Evolutionary conservation across 2,888 invertebrate genomes (phyloP), one percentile per base, ranked within the genome.

Genomic region (Rugalucina vietnamica): DNA sequence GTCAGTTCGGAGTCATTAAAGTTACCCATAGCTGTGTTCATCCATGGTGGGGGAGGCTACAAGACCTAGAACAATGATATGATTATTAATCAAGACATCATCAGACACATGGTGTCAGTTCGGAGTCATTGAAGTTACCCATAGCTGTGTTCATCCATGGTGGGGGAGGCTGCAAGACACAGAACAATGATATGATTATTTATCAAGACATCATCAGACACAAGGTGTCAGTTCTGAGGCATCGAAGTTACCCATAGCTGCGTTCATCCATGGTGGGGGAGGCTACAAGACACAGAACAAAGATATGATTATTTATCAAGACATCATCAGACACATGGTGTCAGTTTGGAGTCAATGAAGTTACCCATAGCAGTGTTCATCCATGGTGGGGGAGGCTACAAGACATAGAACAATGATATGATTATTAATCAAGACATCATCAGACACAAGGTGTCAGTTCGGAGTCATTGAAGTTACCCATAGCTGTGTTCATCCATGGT

Each of bases 101-200:
- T n/a, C n/a, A n/a, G n/a, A 93, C 94, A 90, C 94, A 94, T 0
- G 94, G 94, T 18, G 94, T 94, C 76, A 91, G 86, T 79, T 93
- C 93, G 24, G 92, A 88, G 54, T 88, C 90, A 72, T 88, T 90
- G 60, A 82, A 87, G 54, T 89, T 90, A 54, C 87, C 88, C 8
- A 79, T 79, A 14, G 79, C 78, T 36, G 86, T 76, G 70, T 85
- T 87, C 79, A 89, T 82, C 91, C 90, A 89, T 24, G 85, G 79
- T 73, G 90, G 90, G n/a, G 87, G 88, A 24, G 90, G 87, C 88
- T 89, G 82, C 65, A n/a, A n/a, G n/a, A n/a, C n/a, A n/a, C n/a
- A n/a, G n/a, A n/a, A n/a, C n/a, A n/a, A n/a, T n/a, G n/a, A n/a
- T n/a, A n/a, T n/a, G n/a, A n/a, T n/a, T n/a, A n/a, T n/a, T n/a